Evolutionary conservation across 2,888 invertebrate species (phyloP).

Genomic region (Heptascelio sp.): DNA sequence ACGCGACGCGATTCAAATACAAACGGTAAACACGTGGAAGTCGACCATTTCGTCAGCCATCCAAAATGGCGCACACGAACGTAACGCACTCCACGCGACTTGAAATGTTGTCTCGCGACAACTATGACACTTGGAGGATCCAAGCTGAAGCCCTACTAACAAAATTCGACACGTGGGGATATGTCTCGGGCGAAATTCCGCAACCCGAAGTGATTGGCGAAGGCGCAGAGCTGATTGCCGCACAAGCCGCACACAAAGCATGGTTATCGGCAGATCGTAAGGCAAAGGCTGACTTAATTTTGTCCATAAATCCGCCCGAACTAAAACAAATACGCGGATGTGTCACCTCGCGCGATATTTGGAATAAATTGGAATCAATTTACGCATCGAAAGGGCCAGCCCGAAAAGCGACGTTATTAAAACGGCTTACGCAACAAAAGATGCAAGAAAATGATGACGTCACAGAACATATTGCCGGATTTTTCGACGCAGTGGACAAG

Average conservation of each 20-base stretch:
- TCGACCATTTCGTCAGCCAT: no score
- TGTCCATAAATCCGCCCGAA: conserved; percentile 16
- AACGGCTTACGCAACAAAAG: conserved; percentile 6
- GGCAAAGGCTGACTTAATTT: conserved; percentile 30
- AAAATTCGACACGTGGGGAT: background rate
- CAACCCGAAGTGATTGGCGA: background rate
- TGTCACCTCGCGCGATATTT: background rate
- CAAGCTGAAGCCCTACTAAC: background rate
- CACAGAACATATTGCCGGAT: background rate
- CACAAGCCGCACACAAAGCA: background rate
- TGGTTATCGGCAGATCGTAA: background rate
- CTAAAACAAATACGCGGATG: conserved; percentile 13
- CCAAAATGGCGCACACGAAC: background rate
- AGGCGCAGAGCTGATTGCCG: background rate
- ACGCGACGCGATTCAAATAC: no score
- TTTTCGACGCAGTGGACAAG: conserved; percentile 52
- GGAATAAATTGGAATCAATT: background rate
- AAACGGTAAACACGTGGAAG: no score
- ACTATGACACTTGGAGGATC: background rate
- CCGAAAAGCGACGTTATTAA: conserved; percentile 4
- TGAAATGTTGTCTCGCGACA: background rate
- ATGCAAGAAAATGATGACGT: conserved; percentile 5
- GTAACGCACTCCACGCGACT: background rate
- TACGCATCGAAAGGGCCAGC: background rate
- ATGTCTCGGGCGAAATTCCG: background rate